Evolutionary conservation across 2,797 vertebrate genomes (phyloP), one percentile per base, ranked within the genome.

Genomic region (Odontamblyopus rebecca): DNA sequence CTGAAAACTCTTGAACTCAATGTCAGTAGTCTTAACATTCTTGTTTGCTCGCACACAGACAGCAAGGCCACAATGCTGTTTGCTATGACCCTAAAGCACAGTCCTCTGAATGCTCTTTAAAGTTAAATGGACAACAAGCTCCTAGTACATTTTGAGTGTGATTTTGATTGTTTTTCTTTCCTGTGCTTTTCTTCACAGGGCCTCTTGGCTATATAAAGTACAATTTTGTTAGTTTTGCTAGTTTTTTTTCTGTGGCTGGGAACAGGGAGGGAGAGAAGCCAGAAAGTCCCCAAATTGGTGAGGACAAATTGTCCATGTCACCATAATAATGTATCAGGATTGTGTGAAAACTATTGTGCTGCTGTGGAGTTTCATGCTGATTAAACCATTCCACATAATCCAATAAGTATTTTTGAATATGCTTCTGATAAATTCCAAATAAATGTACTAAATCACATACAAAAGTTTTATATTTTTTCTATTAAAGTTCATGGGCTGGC

Each of bases 161-260:
- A 69, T 83, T 54, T 70, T 75, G 72, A 67, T 71, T 59, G 53
- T 64, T 78, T 67, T 72, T 71, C 1, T 79, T 65, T 60, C 64
- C 72, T 3, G 64, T 6, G 65, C 54, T 78, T 82, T 72, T 72
- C 69, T 73, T 73, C 51, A 62, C 73, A 70, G 59, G 57, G 67
- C 27, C 44, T 57, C 74, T 73, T 57, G 12, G 70, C 80, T 57
- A 63, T 81, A 82, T 76, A 38, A 57, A 71, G 68, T 72, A 65
- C 56, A 2, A 63, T 74, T 76, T 76, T 85, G 84, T 86, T 90
- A 85, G 80, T 79, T 83, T 86, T 82, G 77, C 69, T 69, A 63
- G 61, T 77, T 78, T 67, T 69, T 69, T 81, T 79, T 80, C 65
- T 67, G 63, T 71, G 72, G 81, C 79, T 83, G 87, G 82, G 77